Base-by-base conservation (phyloP, 2,888 invertebrate species). In the Agrochola macilenta region DNA sequence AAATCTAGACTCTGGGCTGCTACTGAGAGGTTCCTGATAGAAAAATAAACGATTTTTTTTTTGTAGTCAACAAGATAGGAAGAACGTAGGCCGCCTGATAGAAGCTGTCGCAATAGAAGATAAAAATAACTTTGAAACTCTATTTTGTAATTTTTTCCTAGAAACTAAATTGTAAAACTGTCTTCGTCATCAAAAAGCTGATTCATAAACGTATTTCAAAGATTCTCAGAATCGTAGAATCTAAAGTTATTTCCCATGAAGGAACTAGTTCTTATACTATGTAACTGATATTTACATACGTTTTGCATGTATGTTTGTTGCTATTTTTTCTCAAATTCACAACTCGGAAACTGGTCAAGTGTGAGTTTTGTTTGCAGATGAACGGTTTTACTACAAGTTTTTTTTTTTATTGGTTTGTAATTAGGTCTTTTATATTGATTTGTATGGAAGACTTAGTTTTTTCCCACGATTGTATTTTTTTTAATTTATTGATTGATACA, bases 271-370 rank as follows among this genome's bases (percentile, higher is more conserved):
- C 11, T 63, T 52, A 52, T 52, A 74, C 74, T 76, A 73, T 66
- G 20, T 66, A 26, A 73, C 69, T 68, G n/a, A 54, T 8, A 74
- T 86, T 70, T 64, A 60, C 39, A 79, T 79, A 54, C 7, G 2
- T 58, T 87, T 87, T 87, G 83, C 81, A 82, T 83, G 58, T 65
- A 30, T 52, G 74, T 77, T 74, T 82, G 76, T 52, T 78, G 60
- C 61, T 39, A 26, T 76, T 85, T 87, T 85, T 87, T 81, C 72
- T 66, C 26, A 11, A 30, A 76, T 78, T 81, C 76, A 58, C 84
- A 78, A 70, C 69, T 83, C n/a, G 20, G 43, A 52, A 87, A 80
- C 69, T 72, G 69, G 43, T 82, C 76, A 72, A 54, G 70, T 83
- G 76, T 77, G 74, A 57, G 35, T 11, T 54, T 11, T 57, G 43